Conservation (phyloP, 2,888 invertebrate genomes). For the Tiliacea citrago region DNA sequence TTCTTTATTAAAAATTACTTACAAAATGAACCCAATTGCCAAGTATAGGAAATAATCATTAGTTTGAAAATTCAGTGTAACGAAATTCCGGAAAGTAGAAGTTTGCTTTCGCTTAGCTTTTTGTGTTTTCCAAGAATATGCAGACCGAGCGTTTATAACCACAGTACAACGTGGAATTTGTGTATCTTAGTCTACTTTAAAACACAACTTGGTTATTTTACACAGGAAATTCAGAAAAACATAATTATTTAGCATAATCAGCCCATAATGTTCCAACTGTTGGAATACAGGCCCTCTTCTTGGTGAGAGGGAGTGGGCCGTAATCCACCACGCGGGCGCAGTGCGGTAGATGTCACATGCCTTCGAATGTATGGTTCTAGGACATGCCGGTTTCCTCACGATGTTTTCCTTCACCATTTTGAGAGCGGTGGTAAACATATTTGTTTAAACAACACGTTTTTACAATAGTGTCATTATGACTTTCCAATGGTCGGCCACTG, state of each 20-base stretch:
- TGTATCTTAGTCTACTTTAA: background rate
- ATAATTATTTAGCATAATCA: no score
- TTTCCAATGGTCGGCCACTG: no score
- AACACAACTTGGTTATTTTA: background rate
- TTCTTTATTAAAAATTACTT: conserved; percentile 45
- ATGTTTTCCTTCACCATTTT: no score
- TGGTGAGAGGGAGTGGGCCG: no score
- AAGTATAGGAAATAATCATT: conserved; percentile 6
- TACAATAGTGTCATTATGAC: no score
- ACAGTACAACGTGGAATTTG: background rate
- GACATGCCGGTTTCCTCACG: no score
- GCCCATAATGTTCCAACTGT: no score
- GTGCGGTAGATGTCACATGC: no score
- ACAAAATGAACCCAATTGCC: conserved; percentile 20
- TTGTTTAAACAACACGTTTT: no score
- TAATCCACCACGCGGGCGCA: no score
- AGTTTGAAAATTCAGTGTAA: conserved; percentile 20
- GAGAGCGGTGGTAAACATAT: background rate
- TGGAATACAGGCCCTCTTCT: no score
- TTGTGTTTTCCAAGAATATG: conserved; percentile 17
- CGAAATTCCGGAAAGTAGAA: conserved; percentile 5
- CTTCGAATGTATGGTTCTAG: no score
- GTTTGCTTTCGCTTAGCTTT: conserved; percentile 15
- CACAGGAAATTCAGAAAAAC: background rate
- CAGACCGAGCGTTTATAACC: background rate